Evolutionary conservation across 92 coral and sea anemone genomes (phyloP), one percentile per base, ranked within the genome.

Genomic region (Epizoanthus fatuus): DNA sequence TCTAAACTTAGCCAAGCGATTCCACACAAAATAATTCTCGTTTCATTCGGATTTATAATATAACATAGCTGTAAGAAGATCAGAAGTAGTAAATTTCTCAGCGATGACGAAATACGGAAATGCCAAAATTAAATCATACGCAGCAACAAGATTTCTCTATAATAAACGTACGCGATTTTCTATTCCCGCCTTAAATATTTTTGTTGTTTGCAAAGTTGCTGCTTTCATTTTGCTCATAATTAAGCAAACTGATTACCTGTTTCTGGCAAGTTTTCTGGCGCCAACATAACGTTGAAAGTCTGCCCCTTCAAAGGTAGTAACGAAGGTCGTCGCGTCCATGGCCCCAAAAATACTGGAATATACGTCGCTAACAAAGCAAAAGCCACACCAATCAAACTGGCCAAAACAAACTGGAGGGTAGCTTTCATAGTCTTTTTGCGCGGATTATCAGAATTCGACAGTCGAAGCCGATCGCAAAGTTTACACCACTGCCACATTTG

Each of bases 341-440:
- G 91, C 12, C 93, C 90, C 89, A 82, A 91, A 54, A 91, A 75
- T 17, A 87, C 66, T 45, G 98, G 90, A 62, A 94, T 79, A 88
- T 95, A 95, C 74, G 98, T 87, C 54, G 90, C 94, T 25, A 95
- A 83, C 39, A 91, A 60, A 20, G 98, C 96, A 65, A 97, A 84
- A 4, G 90, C 90, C 14, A 95, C 95, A 12, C 99, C 98, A 79
- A 90, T 84, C 5, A 97, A 74, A 51, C 95, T 91, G 51, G 96
- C 96, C 20, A 97, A 75, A 59, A 92, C 83, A 64, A 94, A 86
- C 13, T 94, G 94, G 60, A 66, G 66, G 7, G 91, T 55, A 19
- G 90, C 54, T 3, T 87, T 56, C 94, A 94, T 92, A 70, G 86
- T 90, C 81, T 80, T 78, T 37, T 69, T 77, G 20, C 90, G 93